phyloP scores from a whole-genome alignment of 2,888 invertebrate genomes.

The Xanthostigma xanthostigma region DNA sequence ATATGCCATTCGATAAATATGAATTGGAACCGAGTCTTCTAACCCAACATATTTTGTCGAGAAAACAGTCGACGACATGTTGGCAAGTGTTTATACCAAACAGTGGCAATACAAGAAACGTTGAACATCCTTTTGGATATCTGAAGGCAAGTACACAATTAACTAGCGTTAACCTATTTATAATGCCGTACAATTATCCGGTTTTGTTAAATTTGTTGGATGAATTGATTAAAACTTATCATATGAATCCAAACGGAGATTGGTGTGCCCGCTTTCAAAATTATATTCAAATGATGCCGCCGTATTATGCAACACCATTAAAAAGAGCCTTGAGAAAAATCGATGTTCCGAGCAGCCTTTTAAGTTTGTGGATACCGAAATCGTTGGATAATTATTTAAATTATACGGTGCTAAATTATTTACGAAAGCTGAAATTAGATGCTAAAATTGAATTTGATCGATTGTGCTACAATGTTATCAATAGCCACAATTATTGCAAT shows the following conservation, averaged over 20 bases:
- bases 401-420: conserved; percentile 82
- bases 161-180: conserved; percentile 87
- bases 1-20: conserved; percentile 96
- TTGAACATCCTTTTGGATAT: conserved; percentile 93
- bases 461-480: conserved; percentile 63
- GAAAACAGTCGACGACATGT: conserved; percentile 87
- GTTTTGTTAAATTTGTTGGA: conserved; percentile 81
- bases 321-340: conserved; percentile 80
- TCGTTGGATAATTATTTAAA: conserved; percentile 83
- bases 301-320: conserved; percentile 82
- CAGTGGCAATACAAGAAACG: conserved; percentile 76
- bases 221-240: conserved; percentile 83
- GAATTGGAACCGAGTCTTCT: conserved; percentile 95
- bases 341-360: conserved; percentile 69
- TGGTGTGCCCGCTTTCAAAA: conserved; percentile 88
- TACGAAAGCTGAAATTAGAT: conserved; percentile 89
- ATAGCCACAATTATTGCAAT: conserved; percentile 30
- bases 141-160: conserved; percentile 89
- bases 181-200: conserved; percentile 98
- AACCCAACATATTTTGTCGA: conserved; percentile 86
- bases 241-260: conserved; percentile 80
- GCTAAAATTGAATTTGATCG: conserved; percentile 83
- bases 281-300: conserved; percentile 89
- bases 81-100: conserved; percentile 96
- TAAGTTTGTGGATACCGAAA: conserved; percentile 79